Evolutionary conservation across 1,140 invertebrate genomes (phyloP).

Genomic region (Heliothis subflexa): DNA sequence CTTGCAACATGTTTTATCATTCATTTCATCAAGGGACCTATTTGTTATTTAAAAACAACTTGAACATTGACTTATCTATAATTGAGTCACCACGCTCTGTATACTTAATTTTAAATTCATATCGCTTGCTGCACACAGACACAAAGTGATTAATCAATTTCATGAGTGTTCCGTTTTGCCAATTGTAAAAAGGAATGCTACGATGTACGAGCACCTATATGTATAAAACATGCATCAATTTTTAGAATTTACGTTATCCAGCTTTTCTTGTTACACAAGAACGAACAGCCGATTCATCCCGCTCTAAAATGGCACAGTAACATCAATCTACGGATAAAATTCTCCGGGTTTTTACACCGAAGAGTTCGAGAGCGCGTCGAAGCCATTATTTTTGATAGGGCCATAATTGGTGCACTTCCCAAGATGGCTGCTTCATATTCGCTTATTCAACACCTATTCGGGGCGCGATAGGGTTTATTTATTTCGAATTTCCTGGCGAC

Average conservation of each 20-base stretch:
- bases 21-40: too few relatives aligned
- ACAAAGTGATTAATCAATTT: neutral
- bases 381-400: slow-evolving; percentile 62
- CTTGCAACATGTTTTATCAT: neutral
- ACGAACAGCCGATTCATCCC: slow-evolving; percentile 28
- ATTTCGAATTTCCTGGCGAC: neutral
- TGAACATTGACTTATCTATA: neutral
- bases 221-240: neutral
- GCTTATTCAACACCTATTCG: slow-evolving; percentile 30
- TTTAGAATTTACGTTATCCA: slow-evolving; percentile 15
- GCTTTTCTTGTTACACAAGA: slow-evolving; percentile 32
- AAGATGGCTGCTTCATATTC: slow-evolving; percentile 54
- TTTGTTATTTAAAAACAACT: too few relatives aligned
- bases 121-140: neutral
- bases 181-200: slow-evolving; percentile 8
- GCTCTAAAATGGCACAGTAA: slow-evolving; percentile 23
- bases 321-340: slow-evolving; percentile 37
- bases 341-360: slow-evolving; percentile 41
- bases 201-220: neutral
- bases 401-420: slow-evolving; percentile 60
- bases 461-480: slow-evolving; percentile 8
- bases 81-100: neutral
- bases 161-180: neutral
- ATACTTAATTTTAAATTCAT: slow-evolving; percentile 10
- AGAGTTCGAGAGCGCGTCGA: slow-evolving; percentile 40